A percentile compares a stretch with the other conserved stretches of the same genome.
Evolutionary conservation across 2,888 invertebrate species (phyloP).

Genomic region (Leptinotarsa juncta): DNA sequence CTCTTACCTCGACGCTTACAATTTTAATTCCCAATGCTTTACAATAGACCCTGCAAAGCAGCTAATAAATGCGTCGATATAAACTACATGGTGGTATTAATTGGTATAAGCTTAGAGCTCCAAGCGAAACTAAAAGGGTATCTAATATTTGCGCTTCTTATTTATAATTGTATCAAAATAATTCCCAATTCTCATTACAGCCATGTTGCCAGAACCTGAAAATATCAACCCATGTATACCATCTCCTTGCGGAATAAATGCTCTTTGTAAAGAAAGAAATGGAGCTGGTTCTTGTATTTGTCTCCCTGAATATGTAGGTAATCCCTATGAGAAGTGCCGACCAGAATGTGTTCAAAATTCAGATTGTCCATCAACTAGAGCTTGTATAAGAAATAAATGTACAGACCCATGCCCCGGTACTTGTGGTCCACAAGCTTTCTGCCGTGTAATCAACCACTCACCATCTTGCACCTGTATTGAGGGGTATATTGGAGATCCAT

Average conservation of each 20-base stretch:
- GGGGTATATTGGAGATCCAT: conserved; percentile 77
- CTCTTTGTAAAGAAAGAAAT: conserved; percentile 79
- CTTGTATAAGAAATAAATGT: conserved; percentile 76
- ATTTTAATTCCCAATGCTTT: conserved; percentile 29
- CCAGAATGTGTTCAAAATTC: conserved; percentile 76
- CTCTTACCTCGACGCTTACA: conserved; percentile 38
- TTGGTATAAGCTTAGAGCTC: conserved; percentile 29
- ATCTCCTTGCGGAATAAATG: conserved; percentile 75
- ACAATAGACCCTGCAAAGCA: conserved; percentile 36
- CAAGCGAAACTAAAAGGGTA: conserved; percentile 36
- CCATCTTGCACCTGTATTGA: conserved; percentile 73
- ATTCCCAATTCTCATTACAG: conserved; percentile 42
- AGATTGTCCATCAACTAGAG: conserved; percentile 73
- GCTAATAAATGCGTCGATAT: conserved; percentile 41
- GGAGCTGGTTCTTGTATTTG: conserved; percentile 81
- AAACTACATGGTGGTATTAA: conserved; percentile 37
- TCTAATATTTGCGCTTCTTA: conserved; percentile 48
- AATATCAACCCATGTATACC: conserved; percentile 73
- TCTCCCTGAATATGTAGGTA: conserved; percentile 77
- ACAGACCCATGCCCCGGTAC: conserved; percentile 77
- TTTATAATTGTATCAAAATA: background rate
- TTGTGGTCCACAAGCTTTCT: conserved; percentile 76
- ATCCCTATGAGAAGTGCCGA: conserved; percentile 80
- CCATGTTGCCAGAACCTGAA: conserved; percentile 49
- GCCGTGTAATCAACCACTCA: conserved; percentile 75